These are phyloP conservation scores for Venustaconcha ellipsiformis DNA, from an alignment of 1,140 invertebrate genomes.

Conservation along the genomic window DNA sequence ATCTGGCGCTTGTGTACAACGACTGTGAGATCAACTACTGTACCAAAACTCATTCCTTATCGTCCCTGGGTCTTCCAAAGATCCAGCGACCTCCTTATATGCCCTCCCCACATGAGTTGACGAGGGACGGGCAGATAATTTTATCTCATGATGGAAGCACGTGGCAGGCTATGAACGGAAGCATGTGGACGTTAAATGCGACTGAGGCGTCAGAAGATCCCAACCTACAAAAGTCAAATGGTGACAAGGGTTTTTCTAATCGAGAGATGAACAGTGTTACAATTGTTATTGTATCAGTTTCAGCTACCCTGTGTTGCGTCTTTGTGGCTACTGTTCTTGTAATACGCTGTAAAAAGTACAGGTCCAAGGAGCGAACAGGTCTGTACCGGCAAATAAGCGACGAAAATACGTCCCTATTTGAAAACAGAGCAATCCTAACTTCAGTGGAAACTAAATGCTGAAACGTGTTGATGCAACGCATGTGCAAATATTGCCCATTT, in stretches of 20 bases:
- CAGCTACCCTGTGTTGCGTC: slow-evolving; percentile 8
- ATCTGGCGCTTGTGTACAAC: slow-evolving; percentile 46
- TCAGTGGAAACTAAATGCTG: too few relatives aligned
- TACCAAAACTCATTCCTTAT: slow-evolving; percentile 37
- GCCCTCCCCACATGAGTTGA: slow-evolving; percentile 14
- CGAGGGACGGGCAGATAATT: neutral
- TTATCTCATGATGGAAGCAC: slow-evolving; percentile 3
- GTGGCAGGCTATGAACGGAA: slow-evolving; percentile 12
- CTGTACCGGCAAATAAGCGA: too few relatives aligned
- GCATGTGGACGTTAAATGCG: neutral
- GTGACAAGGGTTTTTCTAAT: neutral
- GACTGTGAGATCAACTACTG: slow-evolving; percentile 57
- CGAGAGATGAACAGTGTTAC: neutral
- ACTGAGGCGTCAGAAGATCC: neutral
- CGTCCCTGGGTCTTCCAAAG: slow-evolving; percentile 30
- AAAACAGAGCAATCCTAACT: too few relatives aligned
- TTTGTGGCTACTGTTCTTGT: neutral
- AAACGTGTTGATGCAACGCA: too few relatives aligned
- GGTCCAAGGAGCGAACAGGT: too few relatives aligned
- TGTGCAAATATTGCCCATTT: too few relatives aligned
- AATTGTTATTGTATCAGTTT: slow-evolving; percentile 12
- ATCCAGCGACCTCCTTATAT: slow-evolving; percentile 49
- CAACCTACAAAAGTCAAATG: neutral
- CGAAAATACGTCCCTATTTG: too few relatives aligned
- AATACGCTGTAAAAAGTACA: too few relatives aligned